A percentile compares a stretch with the other conserved stretches of the same genome.
phyloP scores from a whole-genome alignment of 2,888 invertebrate genomes.

The Lithophane socia region DNA sequence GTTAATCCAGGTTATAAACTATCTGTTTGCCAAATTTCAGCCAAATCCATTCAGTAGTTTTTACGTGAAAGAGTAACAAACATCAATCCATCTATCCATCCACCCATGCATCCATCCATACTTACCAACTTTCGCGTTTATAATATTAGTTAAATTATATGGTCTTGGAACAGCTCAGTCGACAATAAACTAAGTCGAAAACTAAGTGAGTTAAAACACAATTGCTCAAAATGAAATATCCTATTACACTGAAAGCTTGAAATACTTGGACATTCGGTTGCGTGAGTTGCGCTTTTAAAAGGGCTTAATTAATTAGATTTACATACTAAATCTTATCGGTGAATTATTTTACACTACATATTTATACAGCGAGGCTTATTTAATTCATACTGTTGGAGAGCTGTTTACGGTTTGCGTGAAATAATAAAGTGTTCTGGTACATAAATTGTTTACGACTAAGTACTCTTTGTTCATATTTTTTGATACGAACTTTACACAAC shows the following conservation, averaged over 20 bases:
- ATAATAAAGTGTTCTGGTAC: not conserved
- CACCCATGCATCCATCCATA: too few relatives aligned
- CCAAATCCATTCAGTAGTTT: too few relatives aligned
- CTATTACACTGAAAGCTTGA: slow-evolving; percentile 22
- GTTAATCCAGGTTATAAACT: too few relatives aligned
- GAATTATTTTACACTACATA: slow-evolving; percentile 43
- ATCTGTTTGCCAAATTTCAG: too few relatives aligned
- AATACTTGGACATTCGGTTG: slow-evolving; percentile 33
- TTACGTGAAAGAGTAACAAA: too few relatives aligned
- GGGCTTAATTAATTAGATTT: slow-evolving; percentile 61
- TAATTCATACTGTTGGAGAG: slow-evolving; percentile 6
- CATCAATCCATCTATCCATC: too few relatives aligned
- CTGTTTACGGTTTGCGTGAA: slow-evolving; percentile 39
- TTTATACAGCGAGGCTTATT: slow-evolving; percentile 26
- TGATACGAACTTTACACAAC: not conserved
- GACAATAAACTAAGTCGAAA: not conserved
- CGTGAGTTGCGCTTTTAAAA: slow-evolving; percentile 48
- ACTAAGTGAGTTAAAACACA: not conserved
- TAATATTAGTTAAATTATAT: not conserved
- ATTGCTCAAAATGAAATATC: slow-evolving; percentile 32
- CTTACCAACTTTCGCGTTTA: too few relatives aligned
- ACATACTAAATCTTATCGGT: slow-evolving; percentile 54
- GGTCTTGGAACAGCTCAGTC: not conserved
- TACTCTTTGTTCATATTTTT: not conserved
- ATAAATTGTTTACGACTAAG: not conserved